Percentiles rank a stretch among this genome's conserved stretches.
phyloP scores from a whole-genome alignment of 2,797 vertebrate species.

The Acanthurus leucopareius region DNA sequence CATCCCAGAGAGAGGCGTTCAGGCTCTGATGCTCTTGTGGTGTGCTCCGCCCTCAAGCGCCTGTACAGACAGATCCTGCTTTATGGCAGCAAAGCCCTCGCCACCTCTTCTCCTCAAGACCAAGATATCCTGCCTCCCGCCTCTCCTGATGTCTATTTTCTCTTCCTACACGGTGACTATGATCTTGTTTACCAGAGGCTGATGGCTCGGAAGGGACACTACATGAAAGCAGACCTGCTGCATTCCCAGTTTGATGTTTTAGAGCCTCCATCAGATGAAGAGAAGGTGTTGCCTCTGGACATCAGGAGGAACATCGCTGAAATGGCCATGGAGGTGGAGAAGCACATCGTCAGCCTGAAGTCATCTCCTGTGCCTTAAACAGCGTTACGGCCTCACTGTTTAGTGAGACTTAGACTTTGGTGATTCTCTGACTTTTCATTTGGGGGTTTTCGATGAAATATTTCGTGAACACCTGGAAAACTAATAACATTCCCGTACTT shows the following conservation, averaged over 20 bases:
- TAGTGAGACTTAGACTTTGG: not conserved
- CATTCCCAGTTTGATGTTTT: conserved; percentile 90
- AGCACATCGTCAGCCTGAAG: conserved; percentile 56
- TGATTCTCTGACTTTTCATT: not conserved
- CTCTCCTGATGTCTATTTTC: conserved; percentile 83
- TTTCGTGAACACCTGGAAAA: too few relatives aligned
- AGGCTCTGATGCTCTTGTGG: conserved; percentile 84
- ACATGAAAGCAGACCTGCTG: conserved; percentile 89
- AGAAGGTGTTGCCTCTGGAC: conserved; percentile 87
- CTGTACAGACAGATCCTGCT: conserved; percentile 88
- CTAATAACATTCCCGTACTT: too few relatives aligned
- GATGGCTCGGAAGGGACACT: conserved; percentile 87
- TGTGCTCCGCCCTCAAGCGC: conserved; percentile 92
- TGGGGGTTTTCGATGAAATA: not conserved
- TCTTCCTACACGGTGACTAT: conserved; percentile 87
- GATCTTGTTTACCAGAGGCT: conserved; percentile 87
- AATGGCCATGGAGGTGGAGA: conserved; percentile 81
- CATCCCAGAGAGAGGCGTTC: conserved; percentile 75
- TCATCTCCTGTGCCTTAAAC: not conserved
- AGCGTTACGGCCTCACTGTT: not conserved
- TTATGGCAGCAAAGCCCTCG: conserved; percentile 70
- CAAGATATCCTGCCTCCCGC: conserved; percentile 8
- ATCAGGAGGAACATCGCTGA: conserved; percentile 83
- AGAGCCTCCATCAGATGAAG: conserved; percentile 87
- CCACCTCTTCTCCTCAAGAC: conserved; percentile 19